phyloP scores from a whole-genome alignment of 2,888 invertebrate species.

The Pyralis farinalis region DNA sequence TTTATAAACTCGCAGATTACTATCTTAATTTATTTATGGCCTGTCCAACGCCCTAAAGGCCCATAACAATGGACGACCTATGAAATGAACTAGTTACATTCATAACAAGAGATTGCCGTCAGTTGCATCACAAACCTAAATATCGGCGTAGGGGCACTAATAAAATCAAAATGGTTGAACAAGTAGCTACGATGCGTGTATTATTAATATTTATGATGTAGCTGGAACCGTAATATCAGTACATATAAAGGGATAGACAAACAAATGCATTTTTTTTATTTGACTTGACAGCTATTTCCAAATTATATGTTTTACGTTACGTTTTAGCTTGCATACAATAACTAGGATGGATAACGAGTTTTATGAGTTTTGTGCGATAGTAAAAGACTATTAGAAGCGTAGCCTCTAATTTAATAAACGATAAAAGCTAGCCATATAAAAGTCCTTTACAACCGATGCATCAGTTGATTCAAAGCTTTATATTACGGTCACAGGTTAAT shows the following conservation, averaged over 20 bases:
- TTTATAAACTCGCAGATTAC: conserved; percentile 1
- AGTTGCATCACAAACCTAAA: conserved; percentile 5
- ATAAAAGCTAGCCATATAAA: no score
- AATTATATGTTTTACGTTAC: no score
- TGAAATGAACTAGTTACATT: conserved; percentile 2
- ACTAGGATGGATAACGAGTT: no score
- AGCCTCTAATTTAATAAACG: no score
- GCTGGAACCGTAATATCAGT: no score
- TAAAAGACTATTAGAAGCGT: no score
- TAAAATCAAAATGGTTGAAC: background rate
- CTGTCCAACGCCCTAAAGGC: conserved; percentile 1
- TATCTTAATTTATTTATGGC: conserved; percentile 9
- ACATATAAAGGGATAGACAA: no score
- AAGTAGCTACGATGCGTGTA: background rate
- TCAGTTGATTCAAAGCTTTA: conserved; percentile 1
- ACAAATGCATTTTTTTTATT: no score
- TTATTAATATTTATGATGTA: background rate
- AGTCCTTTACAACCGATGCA: no score
- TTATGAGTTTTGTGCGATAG: no score
- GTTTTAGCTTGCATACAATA: no score
- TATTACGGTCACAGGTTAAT: conserved; percentile 6
- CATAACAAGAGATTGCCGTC: background rate
- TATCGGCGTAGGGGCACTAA: background rate
- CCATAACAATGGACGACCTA: conserved; percentile 5
- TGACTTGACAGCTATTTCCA: no score